Evolutionary conservation across 2,113 vertebrate genomes (phyloP).

Genomic region (Phrynocephalus versicolor): DNA sequence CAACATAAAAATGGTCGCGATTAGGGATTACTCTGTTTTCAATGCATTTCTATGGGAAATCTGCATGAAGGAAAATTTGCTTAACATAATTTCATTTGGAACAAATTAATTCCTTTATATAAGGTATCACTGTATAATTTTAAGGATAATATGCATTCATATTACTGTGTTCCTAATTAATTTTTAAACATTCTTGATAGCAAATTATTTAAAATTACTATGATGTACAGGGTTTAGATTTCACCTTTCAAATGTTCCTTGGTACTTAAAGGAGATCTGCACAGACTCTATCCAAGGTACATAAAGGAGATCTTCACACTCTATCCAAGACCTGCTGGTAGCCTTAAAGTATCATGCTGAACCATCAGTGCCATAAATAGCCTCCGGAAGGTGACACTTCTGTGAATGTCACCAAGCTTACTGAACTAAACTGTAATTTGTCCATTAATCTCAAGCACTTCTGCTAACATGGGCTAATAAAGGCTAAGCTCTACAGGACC

Average conservation of each 20-base stretch:
- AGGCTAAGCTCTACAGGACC: rapidly evolving
- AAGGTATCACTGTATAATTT: too few species aligned
- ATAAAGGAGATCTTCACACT: constrained; percentile 63
- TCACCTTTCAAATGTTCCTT: background rate
- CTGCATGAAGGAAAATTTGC: too few species aligned
- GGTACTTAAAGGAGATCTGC: constrained; percentile 59
- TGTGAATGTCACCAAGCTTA: constrained; percentile 45
- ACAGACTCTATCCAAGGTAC: constrained; percentile 50
- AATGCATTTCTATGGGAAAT: too few species aligned
- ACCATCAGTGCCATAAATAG: constrained; percentile 65
- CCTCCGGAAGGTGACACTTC: constrained; percentile 61
- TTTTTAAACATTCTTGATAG: background rate
- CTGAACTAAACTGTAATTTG: constrained; percentile 2
- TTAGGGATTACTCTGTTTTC: too few species aligned
- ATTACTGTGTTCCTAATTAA: background rate
- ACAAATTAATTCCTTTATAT: too few species aligned
- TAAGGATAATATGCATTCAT: background rate
- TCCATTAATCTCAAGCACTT: constrained; percentile 1
- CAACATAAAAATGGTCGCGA: background rate
- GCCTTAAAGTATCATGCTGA: constrained; percentile 56
- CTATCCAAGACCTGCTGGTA: constrained; percentile 47
- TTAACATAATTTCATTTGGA: too few species aligned
- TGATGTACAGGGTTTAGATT: background rate
- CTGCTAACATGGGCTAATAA: background rate
- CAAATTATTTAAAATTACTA: background rate